Conservation (phyloP, 2,888 invertebrate genomes). For the Lucinisca nassula region DNA sequence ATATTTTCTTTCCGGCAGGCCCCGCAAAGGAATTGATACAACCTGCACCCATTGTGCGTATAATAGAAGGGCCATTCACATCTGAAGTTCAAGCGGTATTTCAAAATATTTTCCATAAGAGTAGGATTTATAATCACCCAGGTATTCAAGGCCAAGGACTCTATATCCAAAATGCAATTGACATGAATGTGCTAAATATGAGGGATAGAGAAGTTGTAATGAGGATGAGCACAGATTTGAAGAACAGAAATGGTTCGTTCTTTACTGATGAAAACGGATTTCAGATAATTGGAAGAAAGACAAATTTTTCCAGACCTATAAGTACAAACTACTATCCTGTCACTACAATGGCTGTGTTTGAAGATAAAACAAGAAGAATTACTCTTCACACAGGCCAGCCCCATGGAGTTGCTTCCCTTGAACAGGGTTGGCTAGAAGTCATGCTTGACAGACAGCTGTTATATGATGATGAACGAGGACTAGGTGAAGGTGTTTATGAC, state of each 20-base stretch:
- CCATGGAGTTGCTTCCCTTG: conserved; percentile 84
- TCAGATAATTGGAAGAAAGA: conserved; percentile 81
- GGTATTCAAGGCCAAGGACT: conserved; percentile 74
- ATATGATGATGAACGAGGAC: conserved; percentile 85
- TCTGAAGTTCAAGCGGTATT: conserved; percentile 94
- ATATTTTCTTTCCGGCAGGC: conserved; percentile 85
- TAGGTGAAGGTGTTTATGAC: conserved; percentile 85
- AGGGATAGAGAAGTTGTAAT: conserved; percentile 85
- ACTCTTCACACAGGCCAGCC: conserved; percentile 85
- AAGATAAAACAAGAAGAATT: conserved; percentile 80
- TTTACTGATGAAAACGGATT: conserved; percentile 87
- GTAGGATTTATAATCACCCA: conserved; percentile 77
- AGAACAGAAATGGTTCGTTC: conserved; percentile 75
- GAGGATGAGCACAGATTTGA: conserved; percentile 80
- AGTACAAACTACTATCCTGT: conserved; percentile 87
- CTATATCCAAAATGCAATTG: conserved; percentile 78
- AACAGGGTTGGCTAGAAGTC: conserved; percentile 84
- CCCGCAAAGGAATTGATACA: conserved; percentile 75
- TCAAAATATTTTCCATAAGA: conserved; percentile 74
- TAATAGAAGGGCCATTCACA: conserved; percentile 94
- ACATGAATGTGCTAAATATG: conserved; percentile 75
- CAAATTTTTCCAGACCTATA: conserved; percentile 69
- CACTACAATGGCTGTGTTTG: conserved; percentile 83
- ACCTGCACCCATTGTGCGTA: conserved; percentile 91
- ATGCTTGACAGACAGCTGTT: conserved; percentile 86